phyloP scores from a whole-genome alignment of 2,888 invertebrate genomes.

The Dugesia japonica region DNA sequence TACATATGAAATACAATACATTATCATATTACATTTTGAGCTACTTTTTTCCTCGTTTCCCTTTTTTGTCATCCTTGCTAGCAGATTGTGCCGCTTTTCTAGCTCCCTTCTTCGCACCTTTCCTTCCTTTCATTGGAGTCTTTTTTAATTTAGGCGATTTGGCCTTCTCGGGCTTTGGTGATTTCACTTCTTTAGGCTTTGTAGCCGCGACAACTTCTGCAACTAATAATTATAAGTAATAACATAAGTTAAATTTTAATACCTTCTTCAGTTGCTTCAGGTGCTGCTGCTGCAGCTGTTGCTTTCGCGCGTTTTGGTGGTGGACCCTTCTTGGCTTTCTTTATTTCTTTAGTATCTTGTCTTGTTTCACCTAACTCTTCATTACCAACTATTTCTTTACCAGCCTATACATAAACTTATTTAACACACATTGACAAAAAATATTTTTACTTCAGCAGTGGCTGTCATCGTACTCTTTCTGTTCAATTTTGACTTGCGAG shows the following conservation, averaged over 20 bases:
- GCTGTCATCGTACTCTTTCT: neutral
- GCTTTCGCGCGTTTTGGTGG: neutral
- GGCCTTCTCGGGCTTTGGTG: constrained; percentile 1
- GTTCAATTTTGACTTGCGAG: neutral
- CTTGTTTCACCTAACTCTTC: neutral
- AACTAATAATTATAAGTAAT: no score
- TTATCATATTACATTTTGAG: neutral
- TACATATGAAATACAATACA: no score
- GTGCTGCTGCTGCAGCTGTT: neutral
- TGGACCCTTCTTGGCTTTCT: neutral
- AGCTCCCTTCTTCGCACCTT: neutral
- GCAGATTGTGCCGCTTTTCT: neutral
- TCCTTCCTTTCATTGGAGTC: neutral
- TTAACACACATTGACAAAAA: neutral
- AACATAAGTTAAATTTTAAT: no score
- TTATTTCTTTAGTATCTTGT: neutral
- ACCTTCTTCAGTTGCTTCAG: neutral
- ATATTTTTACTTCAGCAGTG: neutral
- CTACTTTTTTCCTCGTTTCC: neutral
- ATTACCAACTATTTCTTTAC: neutral
- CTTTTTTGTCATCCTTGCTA: neutral
- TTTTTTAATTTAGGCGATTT: constrained; percentile 12
- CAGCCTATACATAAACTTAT: neutral
- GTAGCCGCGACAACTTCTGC: neutral
- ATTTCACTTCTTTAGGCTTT: neutral